Evolutionary conservation across 2,113 vertebrate species (phyloP).

Genomic region (Ctenomys sociabilis): DNA sequence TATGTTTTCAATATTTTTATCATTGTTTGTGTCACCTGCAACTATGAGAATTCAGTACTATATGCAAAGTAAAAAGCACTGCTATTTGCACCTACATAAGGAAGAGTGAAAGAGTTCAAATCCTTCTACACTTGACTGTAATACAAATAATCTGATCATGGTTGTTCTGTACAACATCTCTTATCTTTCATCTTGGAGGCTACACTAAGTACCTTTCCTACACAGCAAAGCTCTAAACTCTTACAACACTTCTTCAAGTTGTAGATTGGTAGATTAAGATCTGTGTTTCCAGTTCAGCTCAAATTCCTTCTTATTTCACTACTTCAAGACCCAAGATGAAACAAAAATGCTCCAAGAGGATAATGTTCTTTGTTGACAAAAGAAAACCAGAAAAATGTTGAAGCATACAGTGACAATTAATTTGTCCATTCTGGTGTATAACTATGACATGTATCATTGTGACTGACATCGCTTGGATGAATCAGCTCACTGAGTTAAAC

Average conservation of each 20-base stretch:
- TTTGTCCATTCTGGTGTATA: neutral
- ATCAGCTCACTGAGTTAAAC: neutral
- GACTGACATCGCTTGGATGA: neutral
- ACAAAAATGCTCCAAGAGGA: neutral
- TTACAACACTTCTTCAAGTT: neutral
- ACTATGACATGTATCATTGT: neutral
- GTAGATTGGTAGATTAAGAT: neutral
- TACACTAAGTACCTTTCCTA: neutral
- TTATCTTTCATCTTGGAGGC: neutral
- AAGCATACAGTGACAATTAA: neutral
- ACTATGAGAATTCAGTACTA: neutral
- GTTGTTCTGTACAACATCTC: neutral
- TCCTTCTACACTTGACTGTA: neutral
- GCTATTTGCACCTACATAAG: neutral
- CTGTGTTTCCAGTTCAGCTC: neutral
- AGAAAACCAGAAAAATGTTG: neutral
- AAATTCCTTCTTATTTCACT: neutral
- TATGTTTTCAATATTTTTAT: neutral
- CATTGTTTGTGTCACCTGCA: constrained; percentile 28
- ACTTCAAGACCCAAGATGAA: neutral
- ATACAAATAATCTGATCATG: neutral
- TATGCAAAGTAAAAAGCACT: neutral
- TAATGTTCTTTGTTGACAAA: neutral
- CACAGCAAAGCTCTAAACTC: neutral
- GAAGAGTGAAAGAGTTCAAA: too few relatives aligned